These are phyloP conservation scores for Saxidomus purpurata DNA, from an alignment of 1,140 invertebrate genomes.

Conservation along the genomic window DNA sequence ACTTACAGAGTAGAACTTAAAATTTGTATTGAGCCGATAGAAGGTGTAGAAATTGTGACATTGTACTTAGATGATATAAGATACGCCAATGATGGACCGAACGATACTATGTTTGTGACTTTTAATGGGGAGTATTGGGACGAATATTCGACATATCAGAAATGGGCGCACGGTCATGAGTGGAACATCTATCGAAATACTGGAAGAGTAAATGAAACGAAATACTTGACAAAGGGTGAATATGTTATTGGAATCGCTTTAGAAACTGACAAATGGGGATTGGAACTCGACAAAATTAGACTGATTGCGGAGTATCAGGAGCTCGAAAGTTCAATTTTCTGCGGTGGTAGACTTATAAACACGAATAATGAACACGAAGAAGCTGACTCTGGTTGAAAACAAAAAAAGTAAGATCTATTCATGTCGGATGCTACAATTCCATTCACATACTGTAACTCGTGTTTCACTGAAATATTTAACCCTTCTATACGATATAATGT, in stretches of 20 bases:
- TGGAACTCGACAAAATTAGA: slow-evolving; percentile 59
- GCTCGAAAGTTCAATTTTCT: slow-evolving; percentile 8
- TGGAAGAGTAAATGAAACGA: slow-evolving; percentile 33
- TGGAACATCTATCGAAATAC: slow-evolving; percentile 61
- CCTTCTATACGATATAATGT: no score
- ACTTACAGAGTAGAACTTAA: slow-evolving; percentile 42
- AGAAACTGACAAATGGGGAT: slow-evolving; percentile 51
- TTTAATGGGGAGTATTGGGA: slow-evolving; percentile 45
- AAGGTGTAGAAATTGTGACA: not conserved
- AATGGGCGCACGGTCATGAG: slow-evolving; percentile 59
- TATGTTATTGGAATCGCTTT: slow-evolving; percentile 46
- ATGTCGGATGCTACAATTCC: no score
- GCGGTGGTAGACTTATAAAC: slow-evolving; percentile 37
- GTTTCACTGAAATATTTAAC: no score
- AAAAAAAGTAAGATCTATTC: no score
- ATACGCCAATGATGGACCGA: slow-evolving; percentile 60
- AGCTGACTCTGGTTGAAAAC: no score
- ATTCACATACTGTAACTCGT: no score
- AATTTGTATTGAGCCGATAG: slow-evolving; percentile 50
- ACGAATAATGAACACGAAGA: no score
- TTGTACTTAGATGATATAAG: slow-evolving; percentile 54
- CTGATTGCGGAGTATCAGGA: slow-evolving; percentile 51
- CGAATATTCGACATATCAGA: slow-evolving; percentile 30
- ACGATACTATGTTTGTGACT: slow-evolving; percentile 48
- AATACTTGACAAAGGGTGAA: slow-evolving; percentile 36